phyloP scores from a whole-genome alignment of 2,113 vertebrate genomes.

The Mus musculus region DNA sequence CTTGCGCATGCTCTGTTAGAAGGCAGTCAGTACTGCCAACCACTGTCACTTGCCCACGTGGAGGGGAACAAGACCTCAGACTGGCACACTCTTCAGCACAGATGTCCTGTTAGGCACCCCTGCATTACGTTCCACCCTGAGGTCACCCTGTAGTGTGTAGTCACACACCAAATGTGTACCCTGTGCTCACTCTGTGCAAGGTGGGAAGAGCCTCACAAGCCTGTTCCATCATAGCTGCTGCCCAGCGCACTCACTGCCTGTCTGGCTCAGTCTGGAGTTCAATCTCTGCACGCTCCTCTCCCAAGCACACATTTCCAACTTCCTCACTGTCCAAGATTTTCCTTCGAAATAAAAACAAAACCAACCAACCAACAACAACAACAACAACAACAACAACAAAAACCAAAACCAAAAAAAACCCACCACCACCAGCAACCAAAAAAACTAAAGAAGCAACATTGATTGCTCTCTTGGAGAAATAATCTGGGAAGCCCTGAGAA shows the following conservation, averaged over 20 bases:
- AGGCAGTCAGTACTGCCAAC: not conserved
- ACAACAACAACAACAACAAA: not conserved
- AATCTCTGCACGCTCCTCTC: no score
- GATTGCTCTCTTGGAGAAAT: not conserved
- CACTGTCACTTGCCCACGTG: not conserved
- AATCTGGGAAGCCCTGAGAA: not conserved
- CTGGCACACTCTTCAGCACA: not conserved
- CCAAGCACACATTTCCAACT: not conserved
- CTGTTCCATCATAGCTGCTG: fast-evolving
- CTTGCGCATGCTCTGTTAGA: not conserved
- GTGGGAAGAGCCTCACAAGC: not conserved
- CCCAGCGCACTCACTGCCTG: no score
- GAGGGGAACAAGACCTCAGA: not conserved
- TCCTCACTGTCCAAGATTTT: not conserved
- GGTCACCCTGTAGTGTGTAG: not conserved
- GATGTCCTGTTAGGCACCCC: not conserved
- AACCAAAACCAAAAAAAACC: no score
- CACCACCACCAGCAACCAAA: no score
- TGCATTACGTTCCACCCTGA: not conserved
- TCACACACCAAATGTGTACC: not conserved
- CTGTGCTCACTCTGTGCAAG: not conserved
- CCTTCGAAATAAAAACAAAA: not conserved
- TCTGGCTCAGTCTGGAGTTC: not conserved
- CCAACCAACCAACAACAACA: no score
- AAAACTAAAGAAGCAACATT: not conserved